Conservation (phyloP, 2,113 vertebrate species). For the Psophia crepitans region DNA sequence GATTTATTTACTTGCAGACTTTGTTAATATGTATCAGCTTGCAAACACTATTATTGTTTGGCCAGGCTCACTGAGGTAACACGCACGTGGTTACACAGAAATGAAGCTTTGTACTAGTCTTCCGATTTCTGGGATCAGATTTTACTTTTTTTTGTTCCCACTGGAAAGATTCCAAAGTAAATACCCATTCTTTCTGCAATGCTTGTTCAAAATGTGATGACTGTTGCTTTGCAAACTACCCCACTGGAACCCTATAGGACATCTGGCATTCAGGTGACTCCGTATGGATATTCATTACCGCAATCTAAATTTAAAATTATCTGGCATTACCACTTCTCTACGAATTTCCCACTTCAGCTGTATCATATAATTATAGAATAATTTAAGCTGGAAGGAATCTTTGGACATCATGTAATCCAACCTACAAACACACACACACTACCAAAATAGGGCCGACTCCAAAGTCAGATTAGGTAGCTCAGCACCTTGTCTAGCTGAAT, state of each 20-base stretch:
- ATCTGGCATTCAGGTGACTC: constrained; percentile 19
- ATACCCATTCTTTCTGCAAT: neutral
- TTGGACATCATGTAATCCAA: neutral
- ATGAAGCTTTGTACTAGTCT: neutral
- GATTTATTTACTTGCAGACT: neutral
- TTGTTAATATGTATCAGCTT: neutral
- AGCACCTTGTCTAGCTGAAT: neutral
- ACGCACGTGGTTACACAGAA: neutral
- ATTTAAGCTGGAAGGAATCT: neutral
- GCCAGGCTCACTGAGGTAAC: neutral
- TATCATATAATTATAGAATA: neutral
- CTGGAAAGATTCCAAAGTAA: constrained; percentile 17
- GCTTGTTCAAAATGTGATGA: neutral
- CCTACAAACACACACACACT: neutral
- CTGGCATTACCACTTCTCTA: neutral
- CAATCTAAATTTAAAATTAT: neutral
- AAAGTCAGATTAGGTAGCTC: neutral
- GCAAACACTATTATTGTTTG: neutral
- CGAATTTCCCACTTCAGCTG: constrained; percentile 14
- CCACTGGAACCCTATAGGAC: neutral
- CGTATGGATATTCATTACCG: neutral
- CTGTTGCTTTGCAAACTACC: neutral
- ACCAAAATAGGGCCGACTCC: neutral
- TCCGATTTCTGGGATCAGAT: neutral
- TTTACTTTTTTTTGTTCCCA: neutral